Percentiles rank a stretch among this genome's conserved stretches.
These are phyloP conservation scores for Tachypleus tridentatus DNA, from an alignment of 1,140 invertebrate species.

Conservation along the genomic window DNA sequence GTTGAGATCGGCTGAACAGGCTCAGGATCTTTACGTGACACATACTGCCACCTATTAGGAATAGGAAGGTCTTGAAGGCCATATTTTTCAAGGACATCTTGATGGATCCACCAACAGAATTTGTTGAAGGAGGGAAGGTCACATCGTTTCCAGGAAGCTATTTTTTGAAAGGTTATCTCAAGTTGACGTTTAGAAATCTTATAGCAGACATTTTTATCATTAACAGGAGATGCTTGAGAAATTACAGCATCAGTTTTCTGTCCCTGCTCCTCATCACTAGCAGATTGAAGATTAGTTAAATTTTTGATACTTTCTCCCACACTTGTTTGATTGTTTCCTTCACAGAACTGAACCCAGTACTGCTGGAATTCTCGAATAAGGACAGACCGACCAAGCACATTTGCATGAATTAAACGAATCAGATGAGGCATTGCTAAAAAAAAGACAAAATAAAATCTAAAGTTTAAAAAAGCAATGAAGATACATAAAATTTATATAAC, in stretches of 20 bases:
- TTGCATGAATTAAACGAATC: conserved; percentile 54
- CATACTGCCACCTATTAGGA: conserved; percentile 36
- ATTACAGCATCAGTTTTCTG: conserved; percentile 22
- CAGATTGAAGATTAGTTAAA: conserved; percentile 12
- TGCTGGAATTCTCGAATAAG: conserved; percentile 51
- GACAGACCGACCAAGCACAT: conserved; percentile 43
- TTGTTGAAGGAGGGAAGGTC: conserved; percentile 4
- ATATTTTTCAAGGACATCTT: conserved; percentile 44
- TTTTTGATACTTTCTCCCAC: no score
- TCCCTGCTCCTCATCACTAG: neutral
- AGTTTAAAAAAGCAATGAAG: neutral
- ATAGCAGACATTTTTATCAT: conserved; percentile 37
- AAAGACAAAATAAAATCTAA: conserved; percentile 11
- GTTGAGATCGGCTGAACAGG: neutral
- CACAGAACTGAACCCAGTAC: conserved; percentile 36
- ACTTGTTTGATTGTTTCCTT: no score
- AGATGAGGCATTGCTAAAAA: conserved; percentile 47
- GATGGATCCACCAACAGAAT: conserved; percentile 51
- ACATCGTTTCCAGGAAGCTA: conserved; percentile 7
- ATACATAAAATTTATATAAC: no score
- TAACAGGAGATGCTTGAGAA: conserved; percentile 26
- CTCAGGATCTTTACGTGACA: neutral
- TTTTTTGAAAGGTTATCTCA: conserved; percentile 7
- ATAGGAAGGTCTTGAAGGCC: conserved; percentile 39
- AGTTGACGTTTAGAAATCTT: conserved; percentile 22